These are phyloP conservation scores for Podabrus alpinus DNA, from an alignment of 2,888 invertebrate species.

Conservation along the genomic window DNA sequence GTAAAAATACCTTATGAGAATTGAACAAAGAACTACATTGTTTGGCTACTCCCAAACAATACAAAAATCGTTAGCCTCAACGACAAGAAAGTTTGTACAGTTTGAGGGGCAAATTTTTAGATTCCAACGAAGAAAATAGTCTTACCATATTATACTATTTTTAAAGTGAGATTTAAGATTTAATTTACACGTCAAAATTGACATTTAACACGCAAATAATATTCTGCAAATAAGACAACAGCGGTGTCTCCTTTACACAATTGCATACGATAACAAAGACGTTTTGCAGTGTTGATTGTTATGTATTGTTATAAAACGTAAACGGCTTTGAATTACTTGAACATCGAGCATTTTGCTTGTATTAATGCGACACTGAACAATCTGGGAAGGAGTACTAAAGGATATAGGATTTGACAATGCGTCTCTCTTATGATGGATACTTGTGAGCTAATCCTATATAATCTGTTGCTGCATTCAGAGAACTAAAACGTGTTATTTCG, in stretches of 20 bases:
- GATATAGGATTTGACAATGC: conserved; percentile 21
- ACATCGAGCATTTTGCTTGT: conserved; percentile 8
- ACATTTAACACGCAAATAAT: not conserved
- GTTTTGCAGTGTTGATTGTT: not conserved
- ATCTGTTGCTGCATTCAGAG: conserved; percentile 19
- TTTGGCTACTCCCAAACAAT: no score
- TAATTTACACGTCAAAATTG: not conserved
- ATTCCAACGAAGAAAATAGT: no score
- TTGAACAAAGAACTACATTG: no score
- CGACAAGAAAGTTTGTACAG: no score
- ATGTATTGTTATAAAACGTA: conserved; percentile 1
- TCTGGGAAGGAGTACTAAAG: conserved; percentile 10
- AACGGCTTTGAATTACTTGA: conserved; percentile 1
- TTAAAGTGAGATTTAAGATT: not conserved
- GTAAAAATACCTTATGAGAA: no score
- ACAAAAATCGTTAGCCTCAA: no score
- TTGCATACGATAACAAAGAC: not conserved
- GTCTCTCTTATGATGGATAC: conserved; percentile 17
- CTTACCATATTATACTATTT: not conserved
- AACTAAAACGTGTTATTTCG: conserved; percentile 11
- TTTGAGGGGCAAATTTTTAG: no score
- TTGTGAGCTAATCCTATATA: conserved; percentile 14
- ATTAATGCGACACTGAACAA: conserved; percentile 20
- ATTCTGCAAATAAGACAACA: not conserved
- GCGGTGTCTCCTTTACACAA: not conserved